Base-by-base conservation (phyloP, 2,113 vertebrate species). In the Chloebia gouldiae region DNA sequence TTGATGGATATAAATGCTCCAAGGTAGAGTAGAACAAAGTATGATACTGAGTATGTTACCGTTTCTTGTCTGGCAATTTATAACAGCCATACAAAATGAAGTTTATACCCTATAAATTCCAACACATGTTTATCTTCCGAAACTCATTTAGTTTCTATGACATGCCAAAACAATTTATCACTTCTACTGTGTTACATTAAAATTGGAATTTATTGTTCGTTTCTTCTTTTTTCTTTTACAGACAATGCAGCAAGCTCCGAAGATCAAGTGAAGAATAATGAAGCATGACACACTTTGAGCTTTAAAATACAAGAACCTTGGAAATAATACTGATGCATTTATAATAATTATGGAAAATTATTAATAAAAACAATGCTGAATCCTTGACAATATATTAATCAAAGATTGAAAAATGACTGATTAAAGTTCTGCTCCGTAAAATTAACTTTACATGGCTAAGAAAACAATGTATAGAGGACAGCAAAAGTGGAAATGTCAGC, bases 1-100 rank as follows among this genome's bases (percentile, higher is more conserved):
- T 83, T 91, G 75, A 78, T 86, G 54, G 44, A 81, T 95, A 83
- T 71, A 93, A 85, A 92, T 81, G 44, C 17, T 93, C 31, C 40
- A 30, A 68, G 35, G 50, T 44, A 65, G 39, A 81, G 10, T 14
- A 72, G 54, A 88, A 88, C 33, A 47, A 90, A 91, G 27, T 71
- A 54, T 73, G 25, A 35, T 92, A 20, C 17, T 80, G 88, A 90
- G 12, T 49, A 85, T 40, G 33, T 69, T 87, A 82, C 42, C 56
- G 16, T 85, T 90, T 82, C 47, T 85, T 83, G 15, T 81, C 61
- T 66, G 51, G 37, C 73, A 51, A 91, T 94, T 90, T 88, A 70
- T 80, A 91, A 66, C n/a, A 85, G 7, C 17, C 22, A 64, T 56
- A 81, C 10, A 24, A 86, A 88, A 82, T 51, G 27, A 89, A 82